phyloP scores from a whole-genome alignment of 2,888 invertebrate species.

The Hemistola chrysoprasaria region DNA sequence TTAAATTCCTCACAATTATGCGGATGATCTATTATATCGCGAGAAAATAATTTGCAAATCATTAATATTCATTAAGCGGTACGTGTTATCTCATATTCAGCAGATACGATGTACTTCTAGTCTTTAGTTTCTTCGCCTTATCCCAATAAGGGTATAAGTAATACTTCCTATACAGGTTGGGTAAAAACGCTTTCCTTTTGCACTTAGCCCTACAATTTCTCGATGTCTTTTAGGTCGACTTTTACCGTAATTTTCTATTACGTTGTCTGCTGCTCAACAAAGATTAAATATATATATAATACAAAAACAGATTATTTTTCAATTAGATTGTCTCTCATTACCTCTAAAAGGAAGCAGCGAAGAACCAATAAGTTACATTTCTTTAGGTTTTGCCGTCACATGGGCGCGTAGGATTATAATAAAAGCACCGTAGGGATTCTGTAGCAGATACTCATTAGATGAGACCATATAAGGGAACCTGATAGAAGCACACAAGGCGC shows the following conservation, averaged over 20 bases:
- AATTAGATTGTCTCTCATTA: conserved; percentile 1
- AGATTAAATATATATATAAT: not conserved
- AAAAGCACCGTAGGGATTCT: conserved; percentile 29
- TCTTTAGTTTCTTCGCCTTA: too few species aligned
- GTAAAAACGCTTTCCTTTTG: too few species aligned
- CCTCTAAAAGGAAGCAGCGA: conserved; percentile 4
- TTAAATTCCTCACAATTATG: conserved; percentile 60
- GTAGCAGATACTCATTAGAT: conserved; percentile 41
- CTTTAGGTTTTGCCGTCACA: conserved; percentile 14
- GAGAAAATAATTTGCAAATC: conserved; percentile 22
- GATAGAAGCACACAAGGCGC: conserved; percentile 48
- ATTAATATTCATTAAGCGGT: not conserved
- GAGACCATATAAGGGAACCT: conserved; percentile 44
- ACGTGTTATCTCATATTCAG: too few species aligned
- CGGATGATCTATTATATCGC: conserved; percentile 43
- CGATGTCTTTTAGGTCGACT: too few species aligned
- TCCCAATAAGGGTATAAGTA: too few species aligned
- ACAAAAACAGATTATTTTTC: conserved; percentile 5
- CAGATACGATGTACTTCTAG: too few species aligned
- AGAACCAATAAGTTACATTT: conserved; percentile 14
- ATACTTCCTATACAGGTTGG: too few species aligned
- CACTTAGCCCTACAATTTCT: too few species aligned
- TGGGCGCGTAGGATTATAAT: conserved; percentile 31
- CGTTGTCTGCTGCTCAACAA: too few species aligned
- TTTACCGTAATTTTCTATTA: too few species aligned